phyloP scores from a whole-genome alignment of 2,797 vertebrate genomes.

The Tauraco hartlaubi region DNA sequence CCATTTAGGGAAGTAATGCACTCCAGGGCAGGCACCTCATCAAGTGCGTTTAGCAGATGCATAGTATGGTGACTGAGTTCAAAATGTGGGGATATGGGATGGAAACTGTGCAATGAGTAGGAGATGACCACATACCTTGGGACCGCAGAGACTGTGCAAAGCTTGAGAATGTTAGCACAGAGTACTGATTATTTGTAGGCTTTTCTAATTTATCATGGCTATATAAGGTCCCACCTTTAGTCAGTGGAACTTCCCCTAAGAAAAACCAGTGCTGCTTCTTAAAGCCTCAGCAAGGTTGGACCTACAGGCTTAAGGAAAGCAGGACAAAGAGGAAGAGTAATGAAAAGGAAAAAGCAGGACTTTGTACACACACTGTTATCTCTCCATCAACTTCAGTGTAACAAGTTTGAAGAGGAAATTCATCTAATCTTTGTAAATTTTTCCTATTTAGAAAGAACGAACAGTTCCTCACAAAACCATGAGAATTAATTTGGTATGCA shows the following conservation, averaged over 20 bases:
- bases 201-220: not conserved
- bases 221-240: not conserved
- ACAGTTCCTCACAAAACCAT: not conserved
- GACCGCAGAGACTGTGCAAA: not conserved
- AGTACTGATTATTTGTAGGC: not conserved
- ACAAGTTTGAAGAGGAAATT: not conserved
- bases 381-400: not conserved
- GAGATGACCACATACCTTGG: not conserved
- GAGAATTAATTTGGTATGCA: not conserved
- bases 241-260: not conserved
- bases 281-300: not conserved
- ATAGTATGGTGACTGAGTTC: not conserved
- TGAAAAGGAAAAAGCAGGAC: not conserved
- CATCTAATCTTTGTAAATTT: not conserved
- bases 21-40: not conserved
- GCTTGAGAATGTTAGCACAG: not conserved
- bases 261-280: not conserved
- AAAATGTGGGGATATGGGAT: not conserved
- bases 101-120: not conserved
- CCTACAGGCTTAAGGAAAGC: not conserved
- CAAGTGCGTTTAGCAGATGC: not conserved
- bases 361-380: not conserved
- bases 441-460: not conserved
- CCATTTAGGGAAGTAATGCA: not conserved
- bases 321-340: not conserved